Base-by-base conservation (phyloP, 2,888 invertebrate species). In the Coelinius sp. region DNA sequence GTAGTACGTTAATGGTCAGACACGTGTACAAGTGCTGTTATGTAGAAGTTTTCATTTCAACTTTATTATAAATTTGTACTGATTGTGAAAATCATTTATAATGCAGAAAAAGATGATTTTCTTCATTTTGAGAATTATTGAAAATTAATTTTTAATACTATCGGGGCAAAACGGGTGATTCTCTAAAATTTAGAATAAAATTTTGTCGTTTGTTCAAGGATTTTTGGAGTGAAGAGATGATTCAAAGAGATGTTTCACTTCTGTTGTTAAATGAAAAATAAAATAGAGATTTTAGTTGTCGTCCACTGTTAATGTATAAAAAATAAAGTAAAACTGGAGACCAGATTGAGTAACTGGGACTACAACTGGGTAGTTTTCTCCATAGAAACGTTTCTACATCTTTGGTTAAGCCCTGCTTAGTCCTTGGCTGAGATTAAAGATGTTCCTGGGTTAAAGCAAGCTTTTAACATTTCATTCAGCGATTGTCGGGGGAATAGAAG, bases 1-100 rank as follows among this genome's bases (percentile, higher is more conserved):
- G 35, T 62, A 74, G 70, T 70, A 70, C 35, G 69, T 63, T 20
- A 73, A 25, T 73, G 64, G 71, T 74, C 75, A 73, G 73, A 67
- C 75, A n/a, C 4, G 4, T 12, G 41, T 41, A 41, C n/a, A 41
- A 10, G n/a, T 41, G 41, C 4, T 41, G n/a, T 41, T 41, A n/a
- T n/a, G n/a, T 2, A n/a, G n/a, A n/a, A n/a, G n/a, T n/a, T n/a
- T 31, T 3, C 7, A 7, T 5, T 31, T 5, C 31, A 3, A 31
- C 31, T n/a, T n/a, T n/a, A n/a, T n/a, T n/a, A n/a, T n/a, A n/a
- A n/a, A n/a, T n/a, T n/a, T n/a, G n/a, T n/a, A n/a, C n/a, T n/a
- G n/a, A n/a, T n/a, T n/a, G n/a, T n/a, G n/a, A n/a, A n/a, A n/a
- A n/a, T n/a, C n/a, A n/a, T n/a, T n/a, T n/a, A n/a, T n/a, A n/a